Conservation (phyloP, 2,888 invertebrate genomes). For the Patella caerulea region DNA sequence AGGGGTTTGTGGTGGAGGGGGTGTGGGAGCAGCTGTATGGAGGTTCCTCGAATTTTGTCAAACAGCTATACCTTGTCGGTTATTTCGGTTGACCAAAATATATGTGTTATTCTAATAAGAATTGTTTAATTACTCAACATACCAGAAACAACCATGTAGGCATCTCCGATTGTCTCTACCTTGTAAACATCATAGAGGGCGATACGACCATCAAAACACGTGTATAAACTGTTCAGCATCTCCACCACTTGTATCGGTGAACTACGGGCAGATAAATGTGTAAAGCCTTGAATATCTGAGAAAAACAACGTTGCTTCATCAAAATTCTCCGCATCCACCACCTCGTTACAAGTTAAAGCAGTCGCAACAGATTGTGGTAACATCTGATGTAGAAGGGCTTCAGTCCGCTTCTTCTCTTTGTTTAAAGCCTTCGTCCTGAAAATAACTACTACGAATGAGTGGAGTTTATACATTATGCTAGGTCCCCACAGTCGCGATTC, state of each 20-base stretch:
- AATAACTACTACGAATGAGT: not conserved
- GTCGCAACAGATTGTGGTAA: constrained; percentile 63
- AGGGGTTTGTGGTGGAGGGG: too few relatives aligned
- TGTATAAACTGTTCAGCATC: constrained; percentile 55
- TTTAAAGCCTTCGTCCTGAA: constrained; percentile 56
- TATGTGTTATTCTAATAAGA: too few relatives aligned
- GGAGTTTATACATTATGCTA: too few relatives aligned
- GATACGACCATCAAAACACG: constrained; percentile 50
- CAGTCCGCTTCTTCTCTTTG: constrained; percentile 61
- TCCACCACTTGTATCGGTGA: constrained; percentile 60
- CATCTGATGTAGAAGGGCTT: constrained; percentile 63
- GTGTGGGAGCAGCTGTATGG: too few relatives aligned
- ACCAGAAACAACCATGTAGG: constrained; percentile 58
- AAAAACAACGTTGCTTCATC: constrained; percentile 57
- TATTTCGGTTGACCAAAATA: too few relatives aligned
- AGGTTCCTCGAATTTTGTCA: too few relatives aligned
- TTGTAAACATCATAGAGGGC: constrained; percentile 55
- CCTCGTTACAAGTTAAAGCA: constrained; percentile 54
- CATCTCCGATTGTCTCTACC: constrained; percentile 58
- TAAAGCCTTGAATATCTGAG: constrained; percentile 60
- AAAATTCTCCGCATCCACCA: constrained; percentile 53
- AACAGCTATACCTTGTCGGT: too few relatives aligned
- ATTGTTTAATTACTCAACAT: not conserved
- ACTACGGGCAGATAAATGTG: constrained; percentile 52
- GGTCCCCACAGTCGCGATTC: too few relatives aligned